Evolutionary conservation across 2,113 vertebrate genomes (phyloP).

Genomic region (Onychorhynchus coronatus): DNA sequence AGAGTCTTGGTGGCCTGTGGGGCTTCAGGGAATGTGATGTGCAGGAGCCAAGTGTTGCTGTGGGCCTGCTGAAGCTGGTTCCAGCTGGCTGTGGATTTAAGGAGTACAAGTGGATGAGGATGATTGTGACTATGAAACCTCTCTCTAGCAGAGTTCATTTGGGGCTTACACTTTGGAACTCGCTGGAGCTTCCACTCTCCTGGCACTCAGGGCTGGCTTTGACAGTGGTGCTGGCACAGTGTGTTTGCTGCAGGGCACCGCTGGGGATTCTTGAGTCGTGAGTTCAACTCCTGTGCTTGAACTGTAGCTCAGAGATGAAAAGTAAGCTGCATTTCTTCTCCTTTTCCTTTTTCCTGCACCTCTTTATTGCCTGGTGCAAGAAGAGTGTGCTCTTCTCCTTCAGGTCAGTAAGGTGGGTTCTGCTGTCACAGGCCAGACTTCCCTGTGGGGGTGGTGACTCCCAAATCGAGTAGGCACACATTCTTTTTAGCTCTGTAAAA

Average conservation of each 20-base stretch:
- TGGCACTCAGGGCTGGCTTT: not conserved
- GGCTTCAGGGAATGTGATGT: not conserved
- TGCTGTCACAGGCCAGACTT: not conserved
- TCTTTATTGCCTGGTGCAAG: not conserved
- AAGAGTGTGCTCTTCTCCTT: not conserved
- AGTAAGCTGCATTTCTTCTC: not conserved
- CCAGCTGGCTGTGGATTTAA: not conserved
- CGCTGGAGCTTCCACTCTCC: not conserved
- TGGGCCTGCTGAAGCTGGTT: not conserved
- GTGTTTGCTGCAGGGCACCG: not conserved
- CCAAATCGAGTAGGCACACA: no score
- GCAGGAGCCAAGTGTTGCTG: rapidly evolving
- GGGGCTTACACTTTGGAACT: not conserved
- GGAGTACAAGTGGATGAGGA: not conserved
- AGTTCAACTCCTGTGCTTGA: not conserved
- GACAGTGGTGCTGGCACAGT: not conserved
- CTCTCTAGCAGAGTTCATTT: not conserved
- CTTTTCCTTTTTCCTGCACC: not conserved
- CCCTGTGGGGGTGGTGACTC: not conserved
- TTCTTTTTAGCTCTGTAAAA: not conserved
- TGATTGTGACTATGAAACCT: not conserved
- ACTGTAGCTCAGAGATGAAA: not conserved
- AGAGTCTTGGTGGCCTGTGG: not conserved
- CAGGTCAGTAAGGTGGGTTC: no score
- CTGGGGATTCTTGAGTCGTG: not conserved